Percentiles rank a stretch among this genome's conserved stretches.
Conservation (phyloP, 2,797 vertebrate genomes). For the Amblyopsis hoosieri region DNA sequence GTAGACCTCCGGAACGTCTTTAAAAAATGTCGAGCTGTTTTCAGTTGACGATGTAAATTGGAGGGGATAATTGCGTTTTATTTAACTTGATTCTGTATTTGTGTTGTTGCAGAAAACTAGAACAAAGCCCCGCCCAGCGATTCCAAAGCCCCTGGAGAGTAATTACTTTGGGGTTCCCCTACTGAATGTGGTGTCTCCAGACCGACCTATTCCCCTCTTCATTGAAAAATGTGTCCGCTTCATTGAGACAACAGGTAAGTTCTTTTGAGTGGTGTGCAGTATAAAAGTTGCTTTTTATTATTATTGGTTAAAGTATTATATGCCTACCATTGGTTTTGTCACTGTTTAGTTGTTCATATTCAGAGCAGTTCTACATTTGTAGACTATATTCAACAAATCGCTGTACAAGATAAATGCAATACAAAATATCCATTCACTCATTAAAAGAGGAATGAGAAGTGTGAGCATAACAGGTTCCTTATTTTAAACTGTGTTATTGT, state of each 20-base stretch:
- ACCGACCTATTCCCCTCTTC: conserved; percentile 92
- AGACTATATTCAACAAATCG: too few species aligned
- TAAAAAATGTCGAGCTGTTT: too few species aligned
- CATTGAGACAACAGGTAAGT: conserved; percentile 91
- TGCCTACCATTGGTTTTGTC: too few species aligned
- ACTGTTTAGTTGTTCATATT: too few species aligned
- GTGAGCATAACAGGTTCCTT: too few species aligned
- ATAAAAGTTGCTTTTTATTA: not conserved
- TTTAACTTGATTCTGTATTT: conserved; percentile 8
- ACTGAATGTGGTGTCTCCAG: conserved; percentile 83
- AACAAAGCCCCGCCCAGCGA: conserved; percentile 88
- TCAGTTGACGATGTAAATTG: too few species aligned
- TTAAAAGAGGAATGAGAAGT: not conserved
- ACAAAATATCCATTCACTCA: not conserved
- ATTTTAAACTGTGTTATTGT: too few species aligned
- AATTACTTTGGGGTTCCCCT: conserved; percentile 91
- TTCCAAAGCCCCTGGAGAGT: conserved; percentile 92
- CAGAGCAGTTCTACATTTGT: too few species aligned
- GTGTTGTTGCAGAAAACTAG: conserved; percentile 84
- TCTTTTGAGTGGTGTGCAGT: not conserved
- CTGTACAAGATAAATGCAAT: too few species aligned
- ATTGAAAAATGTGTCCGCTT: conserved; percentile 95
- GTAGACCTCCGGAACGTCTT: conserved; percentile 6
- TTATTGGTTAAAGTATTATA: too few species aligned
- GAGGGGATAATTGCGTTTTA: not conserved